Conservation (phyloP, 1,140 invertebrate genomes). For the Chymomyza costata region DNA sequence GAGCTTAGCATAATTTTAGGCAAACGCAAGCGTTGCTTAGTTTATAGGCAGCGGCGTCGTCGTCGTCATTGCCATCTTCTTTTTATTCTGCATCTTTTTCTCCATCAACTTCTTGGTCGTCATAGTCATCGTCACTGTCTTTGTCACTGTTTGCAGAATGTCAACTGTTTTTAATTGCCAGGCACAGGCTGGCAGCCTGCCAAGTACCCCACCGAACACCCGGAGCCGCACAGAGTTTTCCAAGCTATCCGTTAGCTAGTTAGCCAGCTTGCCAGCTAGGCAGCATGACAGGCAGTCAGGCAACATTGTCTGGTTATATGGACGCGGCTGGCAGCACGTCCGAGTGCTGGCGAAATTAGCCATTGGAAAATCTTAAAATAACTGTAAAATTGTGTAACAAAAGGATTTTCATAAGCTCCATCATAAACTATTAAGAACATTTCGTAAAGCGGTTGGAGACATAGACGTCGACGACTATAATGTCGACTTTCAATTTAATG, state of each 20-base stretch:
- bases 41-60: slow-evolving; percentile 61
- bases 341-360: slow-evolving; percentile 58
- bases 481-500: slow-evolving; percentile 1
- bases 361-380: slow-evolving; percentile 48
- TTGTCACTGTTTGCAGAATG: slow-evolving; percentile 59
- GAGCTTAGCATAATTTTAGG: slow-evolving; percentile 71
- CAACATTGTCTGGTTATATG: slow-evolving; percentile 16
- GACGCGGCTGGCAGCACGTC: slow-evolving; percentile 49
- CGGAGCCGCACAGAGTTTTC: too few relatives aligned
- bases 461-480: too few relatives aligned
- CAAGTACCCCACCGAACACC: slow-evolving; percentile 11
- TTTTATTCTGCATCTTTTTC: not conserved
- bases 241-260: too few relatives aligned
- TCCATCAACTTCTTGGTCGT: too few relatives aligned
- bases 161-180: slow-evolving; percentile 71
- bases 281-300: slow-evolving; percentile 9
- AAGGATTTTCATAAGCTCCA: slow-evolving; percentile 68
- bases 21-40: slow-evolving; percentile 70
- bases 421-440: slow-evolving; percentile 57
- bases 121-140: slow-evolving; percentile 10
- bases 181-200: slow-evolving; percentile 30
- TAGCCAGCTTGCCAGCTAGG: too few relatives aligned
- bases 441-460: not conserved
- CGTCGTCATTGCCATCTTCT: not conserved
- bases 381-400: slow-evolving; percentile 70